Evolutionary conservation across 2,113 vertebrate genomes (phyloP).

Genomic region (Dendrocopos noguchii): DNA sequence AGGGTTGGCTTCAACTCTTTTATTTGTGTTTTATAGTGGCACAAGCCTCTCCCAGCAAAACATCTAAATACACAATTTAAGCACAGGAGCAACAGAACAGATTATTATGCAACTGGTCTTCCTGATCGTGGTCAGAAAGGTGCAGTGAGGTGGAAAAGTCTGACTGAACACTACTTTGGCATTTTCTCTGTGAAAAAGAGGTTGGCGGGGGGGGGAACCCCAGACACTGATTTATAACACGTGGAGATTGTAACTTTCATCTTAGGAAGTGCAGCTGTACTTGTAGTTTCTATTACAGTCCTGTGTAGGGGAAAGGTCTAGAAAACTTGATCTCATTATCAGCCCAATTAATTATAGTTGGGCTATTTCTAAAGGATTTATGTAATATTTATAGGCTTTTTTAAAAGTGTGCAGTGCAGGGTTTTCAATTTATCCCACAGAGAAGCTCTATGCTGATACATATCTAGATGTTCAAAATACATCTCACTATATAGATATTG

Average conservation of each 20-base stretch:
- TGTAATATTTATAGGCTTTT: slow-evolving; percentile 13
- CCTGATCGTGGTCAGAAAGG: background rate
- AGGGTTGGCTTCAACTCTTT: background rate
- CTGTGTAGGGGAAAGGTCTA: background rate
- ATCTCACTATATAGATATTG: background rate
- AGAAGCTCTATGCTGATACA: background rate
- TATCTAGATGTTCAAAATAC: background rate
- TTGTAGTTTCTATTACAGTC: background rate
- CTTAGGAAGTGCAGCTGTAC: background rate
- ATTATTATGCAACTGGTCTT: background rate
- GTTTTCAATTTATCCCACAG: background rate
- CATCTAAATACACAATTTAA: slow-evolving; percentile 3
- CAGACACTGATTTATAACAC: background rate
- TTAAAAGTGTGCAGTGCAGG: background rate
- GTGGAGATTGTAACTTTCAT: background rate
- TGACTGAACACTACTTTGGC: background rate
- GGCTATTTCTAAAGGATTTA: background rate
- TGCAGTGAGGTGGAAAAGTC: background rate
- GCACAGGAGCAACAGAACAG: background rate
- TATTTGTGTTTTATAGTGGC: background rate
- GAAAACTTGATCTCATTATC: slow-evolving; percentile 21
- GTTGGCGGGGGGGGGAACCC: background rate
- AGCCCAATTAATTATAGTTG: background rate
- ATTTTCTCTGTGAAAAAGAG: background rate
- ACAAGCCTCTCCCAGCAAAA: background rate